Evolutionary conservation across 2,797 vertebrate species (phyloP), one percentile per base, ranked within the genome.

Genomic region (Lacerta viridis): DNA sequence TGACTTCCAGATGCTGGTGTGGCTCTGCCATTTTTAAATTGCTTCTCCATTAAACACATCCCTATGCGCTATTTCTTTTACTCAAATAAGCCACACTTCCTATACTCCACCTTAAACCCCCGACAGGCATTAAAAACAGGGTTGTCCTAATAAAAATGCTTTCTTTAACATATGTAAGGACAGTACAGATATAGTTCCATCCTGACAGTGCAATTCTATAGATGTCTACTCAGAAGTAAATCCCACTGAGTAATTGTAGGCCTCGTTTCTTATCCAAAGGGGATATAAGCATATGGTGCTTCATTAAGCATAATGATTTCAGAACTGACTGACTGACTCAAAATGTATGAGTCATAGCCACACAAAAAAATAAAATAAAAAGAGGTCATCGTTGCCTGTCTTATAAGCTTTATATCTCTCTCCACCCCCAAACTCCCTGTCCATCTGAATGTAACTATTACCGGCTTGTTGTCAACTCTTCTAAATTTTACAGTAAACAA

Each of bases 381-480:
- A 79, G 11, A 46, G n/a, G 75, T 27, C 76, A 79, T 64, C 27
- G 61, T 43, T 79, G 61, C 41, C 75, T 85, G 41, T 61, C 43
- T 78, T 69, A 46, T 29, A 25, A 33, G 29, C 29, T 46, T n/a
- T 25, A 61, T 33, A 85, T 25, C 9, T 39, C 59, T 43, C 68
- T 23, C 55, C 27, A 13, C 33, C 33, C 33, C 61, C 61, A 64
- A 64, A 64, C 61, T 4, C 50, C 13, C 76, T 29, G 76, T 59
- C n/a, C 11, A 68, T 46, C 43, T 86, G n/a, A 78, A 55, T 69
- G 20, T 79, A 68, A 36, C 27, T 77, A 66, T 78, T 85, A 61
- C 29, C 33, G 20, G 20, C 29, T 68, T 78, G 43, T 69, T 79
- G 85, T 79, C 85, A 86, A 55, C 41, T 86, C 41, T 79, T 85